Evolutionary conservation across 2,113 vertebrate genomes (phyloP), one percentile per base, ranked within the genome.

Genomic region (Oxyruncus cristatus): DNA sequence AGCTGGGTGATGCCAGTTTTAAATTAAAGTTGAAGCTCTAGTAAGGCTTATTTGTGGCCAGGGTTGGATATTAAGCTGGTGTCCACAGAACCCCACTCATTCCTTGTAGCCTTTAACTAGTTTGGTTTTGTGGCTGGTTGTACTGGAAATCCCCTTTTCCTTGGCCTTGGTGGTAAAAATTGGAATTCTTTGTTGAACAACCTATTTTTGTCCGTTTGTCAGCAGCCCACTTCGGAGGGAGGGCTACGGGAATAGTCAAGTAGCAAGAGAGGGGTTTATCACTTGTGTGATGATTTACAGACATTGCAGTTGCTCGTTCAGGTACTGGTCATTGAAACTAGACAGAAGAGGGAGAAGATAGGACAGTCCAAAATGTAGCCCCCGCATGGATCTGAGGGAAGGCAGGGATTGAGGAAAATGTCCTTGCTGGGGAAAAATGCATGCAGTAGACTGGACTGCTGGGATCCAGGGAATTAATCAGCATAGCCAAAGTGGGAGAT

Each of bases 391-490:
- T n/a, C 28, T 1, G 6, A 75, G 30, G 49, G 49, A 67, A 67
- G 11, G 41, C 35, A 81, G 33, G 18, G 30, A 41, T 14, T 49
- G 22, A 9, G 41, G 16, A 52, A 89, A 66, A 5, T 2, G 1
- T 52, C 46, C 35, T 55, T 47, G 3, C 15, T 89, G 67, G 37
- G 28, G 56, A 79, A 61, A 92, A 79, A 41, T 14, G 17, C 3
- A 7, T 26, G 19, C 0, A 1, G 74, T 24, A 85, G 26, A 37
- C 41, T 1, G 3, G n/a, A n/a, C 12, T 2, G 4, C 37, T 5
- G 7, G 32, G 46, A 32, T 81, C 22, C 39, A 44, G 32, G 76
- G 61, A 65, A 58, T 11, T 46, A 39, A 61, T 79, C 32, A 24
- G 39, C 32, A 8, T 5, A 81, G 56, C 39, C 50, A 33, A 63